Evolutionary conservation across 1,140 invertebrate species (phyloP).

Genomic region (Drosophila orena): DNA sequence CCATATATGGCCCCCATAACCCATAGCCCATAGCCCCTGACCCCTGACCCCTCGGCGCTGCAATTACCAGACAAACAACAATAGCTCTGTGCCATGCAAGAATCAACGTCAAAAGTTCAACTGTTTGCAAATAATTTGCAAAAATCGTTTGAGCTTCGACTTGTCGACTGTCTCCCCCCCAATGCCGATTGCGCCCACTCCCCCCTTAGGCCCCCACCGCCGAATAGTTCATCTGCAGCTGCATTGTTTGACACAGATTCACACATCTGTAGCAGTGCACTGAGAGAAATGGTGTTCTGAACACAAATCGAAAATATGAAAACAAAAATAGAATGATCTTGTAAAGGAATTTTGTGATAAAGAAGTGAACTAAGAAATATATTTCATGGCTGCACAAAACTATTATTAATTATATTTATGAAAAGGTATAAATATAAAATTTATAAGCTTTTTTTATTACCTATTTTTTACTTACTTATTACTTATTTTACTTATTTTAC

Average conservation of each 20-base stretch:
- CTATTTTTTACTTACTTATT: no score
- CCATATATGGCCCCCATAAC: no score
- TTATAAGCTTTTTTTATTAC: no score
- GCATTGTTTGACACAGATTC: conserved; percentile 68
- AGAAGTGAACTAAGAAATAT: no score
- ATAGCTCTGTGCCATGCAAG: conserved; percentile 62
- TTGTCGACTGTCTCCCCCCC: conserved; percentile 15
- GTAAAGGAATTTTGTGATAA: no score
- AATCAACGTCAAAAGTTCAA: conserved; percentile 75
- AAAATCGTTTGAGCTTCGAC: conserved; percentile 66
- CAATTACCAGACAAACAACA: conserved; percentile 63
- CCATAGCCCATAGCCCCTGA: not conserved
- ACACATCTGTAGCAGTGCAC: not conserved
- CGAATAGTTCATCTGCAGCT: conserved; percentile 64
- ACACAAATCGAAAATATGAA: no score
- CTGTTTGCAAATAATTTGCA: conserved; percentile 79
- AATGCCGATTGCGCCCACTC: not conserved
- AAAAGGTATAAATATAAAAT: no score
- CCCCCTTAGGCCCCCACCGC: not conserved
- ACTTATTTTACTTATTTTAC: no score
- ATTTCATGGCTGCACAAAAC: no score
- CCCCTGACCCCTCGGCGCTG: conserved; percentile 11
- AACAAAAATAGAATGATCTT: not conserved
- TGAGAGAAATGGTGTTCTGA: not conserved
- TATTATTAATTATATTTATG: no score